These are phyloP conservation scores for Laupala kohalensis DNA, from an alignment of 1,140 invertebrate species.

Conservation along the genomic window DNA sequence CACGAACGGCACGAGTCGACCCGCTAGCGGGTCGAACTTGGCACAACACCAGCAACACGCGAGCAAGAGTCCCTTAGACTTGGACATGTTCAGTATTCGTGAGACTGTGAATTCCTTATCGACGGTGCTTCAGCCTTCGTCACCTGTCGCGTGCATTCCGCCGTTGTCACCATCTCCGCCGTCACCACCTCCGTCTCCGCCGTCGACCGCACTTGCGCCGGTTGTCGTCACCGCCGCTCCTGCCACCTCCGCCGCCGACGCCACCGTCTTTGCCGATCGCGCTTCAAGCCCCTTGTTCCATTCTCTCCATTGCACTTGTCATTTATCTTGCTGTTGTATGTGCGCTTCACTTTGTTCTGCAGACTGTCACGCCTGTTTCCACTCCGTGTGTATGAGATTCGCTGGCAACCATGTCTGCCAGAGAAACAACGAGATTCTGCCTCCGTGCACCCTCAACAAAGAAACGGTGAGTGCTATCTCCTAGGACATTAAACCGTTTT, in stretches of 20 bases:
- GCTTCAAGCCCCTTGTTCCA: constrained; percentile 38
- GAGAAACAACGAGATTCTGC: constrained; percentile 37
- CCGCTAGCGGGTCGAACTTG: constrained; percentile 6
- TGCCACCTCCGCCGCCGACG: constrained; percentile 8
- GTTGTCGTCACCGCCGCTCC: constrained; percentile 3
- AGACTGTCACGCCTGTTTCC: constrained; percentile 54
- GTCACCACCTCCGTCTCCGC: background rate
- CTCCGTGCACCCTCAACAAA: constrained; percentile 35
- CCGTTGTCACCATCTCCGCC: constrained; percentile 9
- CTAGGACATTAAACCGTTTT: too few relatives aligned
- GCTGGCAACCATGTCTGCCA: constrained; percentile 38
- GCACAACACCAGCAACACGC: constrained; percentile 10
- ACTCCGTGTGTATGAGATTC: constrained; percentile 42
- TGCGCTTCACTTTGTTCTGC: constrained; percentile 43
- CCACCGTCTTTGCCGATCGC: constrained; percentile 24
- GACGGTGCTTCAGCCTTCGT: background rate
- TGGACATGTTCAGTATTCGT: constrained; percentile 26
- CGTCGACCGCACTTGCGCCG: constrained; percentile 14
- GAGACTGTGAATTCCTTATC: constrained; percentile 24
- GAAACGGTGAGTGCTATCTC: constrained; percentile 40
- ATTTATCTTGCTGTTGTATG: constrained; percentile 39
- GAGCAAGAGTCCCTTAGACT: constrained; percentile 20
- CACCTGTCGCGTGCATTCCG: constrained; percentile 6
- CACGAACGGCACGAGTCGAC: constrained; percentile 12
- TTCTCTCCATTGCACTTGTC: constrained; percentile 36